phyloP scores from a whole-genome alignment of 2,113 vertebrate species.

The Oreochromis spilurus region DNA sequence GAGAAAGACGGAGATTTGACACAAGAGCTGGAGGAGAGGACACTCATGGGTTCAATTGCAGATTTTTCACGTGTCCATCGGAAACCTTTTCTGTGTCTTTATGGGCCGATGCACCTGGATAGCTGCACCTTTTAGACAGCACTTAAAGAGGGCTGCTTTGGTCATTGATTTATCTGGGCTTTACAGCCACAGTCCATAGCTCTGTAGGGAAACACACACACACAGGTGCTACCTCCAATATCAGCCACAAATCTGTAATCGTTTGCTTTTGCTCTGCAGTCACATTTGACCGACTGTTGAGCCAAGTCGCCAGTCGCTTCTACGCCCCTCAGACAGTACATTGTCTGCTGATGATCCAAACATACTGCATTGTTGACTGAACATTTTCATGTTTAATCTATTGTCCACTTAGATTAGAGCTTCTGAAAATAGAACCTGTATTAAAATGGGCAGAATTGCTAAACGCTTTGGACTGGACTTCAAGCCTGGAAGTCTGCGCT shows the following conservation, averaged over 20 bases:
- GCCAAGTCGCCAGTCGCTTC: background rate
- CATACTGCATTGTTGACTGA: background rate
- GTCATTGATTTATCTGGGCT: slow-evolving; percentile 34
- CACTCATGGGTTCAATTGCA: background rate
- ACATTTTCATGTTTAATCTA: background rate
- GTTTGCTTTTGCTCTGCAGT: slow-evolving; percentile 1
- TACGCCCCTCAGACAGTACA: background rate
- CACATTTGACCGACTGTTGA: background rate
- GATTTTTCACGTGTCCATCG: background rate
- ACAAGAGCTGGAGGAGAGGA: background rate
- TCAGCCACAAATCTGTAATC: background rate
- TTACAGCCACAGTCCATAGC: background rate
- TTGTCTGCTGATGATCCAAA: background rate
- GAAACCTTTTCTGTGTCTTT: background rate
- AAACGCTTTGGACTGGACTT: background rate
- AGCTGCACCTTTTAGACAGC: slow-evolving; percentile 8
- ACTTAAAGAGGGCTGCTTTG: slow-evolving; percentile 6
- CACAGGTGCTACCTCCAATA: background rate
- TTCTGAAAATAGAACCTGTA: background rate
- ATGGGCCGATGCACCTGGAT: background rate
- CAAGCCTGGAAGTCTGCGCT: background rate
- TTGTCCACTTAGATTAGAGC: background rate
- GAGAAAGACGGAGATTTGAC: background rate
- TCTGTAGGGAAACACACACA: background rate
- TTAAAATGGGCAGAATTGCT: background rate